phyloP scores from a whole-genome alignment of 2,888 invertebrate species.

The Harpalus rufipes region DNA sequence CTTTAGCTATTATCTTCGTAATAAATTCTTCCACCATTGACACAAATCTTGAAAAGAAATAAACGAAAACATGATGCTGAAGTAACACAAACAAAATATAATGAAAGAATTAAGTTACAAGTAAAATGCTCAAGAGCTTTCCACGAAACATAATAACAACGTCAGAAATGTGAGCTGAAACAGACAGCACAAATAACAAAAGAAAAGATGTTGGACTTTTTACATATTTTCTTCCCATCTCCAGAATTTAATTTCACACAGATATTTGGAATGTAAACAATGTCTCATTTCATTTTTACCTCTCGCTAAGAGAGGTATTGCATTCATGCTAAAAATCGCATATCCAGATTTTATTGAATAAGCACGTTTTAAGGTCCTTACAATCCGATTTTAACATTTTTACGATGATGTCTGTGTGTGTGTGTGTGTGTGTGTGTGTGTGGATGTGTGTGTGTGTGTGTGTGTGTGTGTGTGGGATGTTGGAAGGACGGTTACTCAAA shows the following conservation, averaged over 20 bases:
- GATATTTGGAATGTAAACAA: not conserved
- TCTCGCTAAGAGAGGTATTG: no score
- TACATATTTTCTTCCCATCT: not conserved
- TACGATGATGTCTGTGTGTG: no score
- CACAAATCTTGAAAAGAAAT: slow-evolving; percentile 5
- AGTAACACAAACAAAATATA: slow-evolving; percentile 22
- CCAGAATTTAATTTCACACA: not conserved
- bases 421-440: no score
- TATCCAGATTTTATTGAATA: no score
- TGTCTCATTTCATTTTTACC: no score
- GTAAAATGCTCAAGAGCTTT: slow-evolving; percentile 37
- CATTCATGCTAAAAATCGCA: no score
- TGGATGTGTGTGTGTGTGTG: no score
- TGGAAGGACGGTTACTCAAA: no score
- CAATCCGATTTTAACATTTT: no score
- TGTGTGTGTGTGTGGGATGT: no score
- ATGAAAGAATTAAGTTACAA: slow-evolving; percentile 39
- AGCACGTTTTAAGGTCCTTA: no score
- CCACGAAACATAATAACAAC: slow-evolving; percentile 30
- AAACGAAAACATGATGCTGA: slow-evolving; percentile 11
- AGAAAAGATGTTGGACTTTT: not conserved
- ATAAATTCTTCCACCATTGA: not conserved
- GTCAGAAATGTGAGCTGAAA: slow-evolving; percentile 22
- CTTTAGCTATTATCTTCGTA: not conserved
- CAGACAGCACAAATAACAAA: slow-evolving; percentile 26